A percentile compares a stretch with the other conserved stretches of the same genome.
phyloP scores from a whole-genome alignment of 2,113 vertebrate species.

The Semicossyphus pulcher region DNA sequence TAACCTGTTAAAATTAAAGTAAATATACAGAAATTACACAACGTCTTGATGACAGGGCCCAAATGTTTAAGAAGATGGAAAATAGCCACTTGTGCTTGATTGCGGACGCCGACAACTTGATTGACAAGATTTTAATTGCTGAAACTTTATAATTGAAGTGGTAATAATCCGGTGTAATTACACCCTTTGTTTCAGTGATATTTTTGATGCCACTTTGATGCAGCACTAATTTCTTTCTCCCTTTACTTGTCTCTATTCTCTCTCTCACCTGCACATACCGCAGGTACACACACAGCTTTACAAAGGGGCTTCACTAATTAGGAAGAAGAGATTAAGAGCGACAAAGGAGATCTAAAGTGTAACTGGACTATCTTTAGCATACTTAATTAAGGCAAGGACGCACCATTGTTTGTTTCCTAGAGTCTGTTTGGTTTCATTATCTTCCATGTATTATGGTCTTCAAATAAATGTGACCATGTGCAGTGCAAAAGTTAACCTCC shows the following conservation, averaged over 20 bases:
- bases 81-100: neutral
- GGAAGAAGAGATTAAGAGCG: neutral
- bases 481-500: too few species aligned
- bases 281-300: neutral
- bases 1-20: neutral
- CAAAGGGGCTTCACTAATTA: neutral
- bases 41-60: too few species aligned
- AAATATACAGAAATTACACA: neutral
- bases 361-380: neutral
- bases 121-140: neutral
- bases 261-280: neutral
- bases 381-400: neutral
- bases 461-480: too few species aligned
- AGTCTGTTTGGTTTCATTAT: neutral
- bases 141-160: neutral
- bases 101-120: neutral
- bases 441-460: too few species aligned
- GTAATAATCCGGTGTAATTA: neutral
- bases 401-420: neutral
- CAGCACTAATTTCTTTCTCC: too few species aligned
- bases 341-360: neutral
- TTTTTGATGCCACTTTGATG: neutral
- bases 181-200: neutral
- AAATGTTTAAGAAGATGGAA: neutral
- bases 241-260: neutral